phyloP scores from a whole-genome alignment of 2,888 invertebrate species.

The Tachystola acroxantha region DNA sequence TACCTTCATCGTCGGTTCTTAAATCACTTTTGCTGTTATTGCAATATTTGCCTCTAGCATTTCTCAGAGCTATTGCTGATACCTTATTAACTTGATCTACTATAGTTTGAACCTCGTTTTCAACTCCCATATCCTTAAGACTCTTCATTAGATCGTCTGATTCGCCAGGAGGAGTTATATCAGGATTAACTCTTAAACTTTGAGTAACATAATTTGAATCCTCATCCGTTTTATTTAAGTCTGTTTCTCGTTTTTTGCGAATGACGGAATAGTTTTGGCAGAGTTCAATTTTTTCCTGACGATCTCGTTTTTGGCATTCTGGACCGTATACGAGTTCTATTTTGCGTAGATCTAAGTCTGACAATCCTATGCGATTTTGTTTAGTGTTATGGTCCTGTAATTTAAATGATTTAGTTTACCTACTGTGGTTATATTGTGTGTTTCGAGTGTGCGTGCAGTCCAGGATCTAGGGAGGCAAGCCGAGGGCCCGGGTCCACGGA shows the following conservation, averaged over 20 bases:
- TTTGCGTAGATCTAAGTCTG: constrained; percentile 43
- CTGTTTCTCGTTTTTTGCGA: constrained; percentile 29
- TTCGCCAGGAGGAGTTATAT: constrained; percentile 39
- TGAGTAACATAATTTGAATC: constrained; percentile 7
- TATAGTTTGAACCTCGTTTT: constrained; percentile 34
- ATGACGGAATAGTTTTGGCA: constrained; percentile 53
- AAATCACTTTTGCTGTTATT: constrained; percentile 21
- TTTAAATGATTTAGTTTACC: neutral
- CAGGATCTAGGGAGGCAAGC: no score
- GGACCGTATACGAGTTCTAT: constrained; percentile 52
- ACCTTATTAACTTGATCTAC: constrained; percentile 39
- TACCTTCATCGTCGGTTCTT: constrained; percentile 6
- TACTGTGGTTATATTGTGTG: no score
- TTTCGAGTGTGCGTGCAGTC: no score
- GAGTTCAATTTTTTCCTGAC: constrained; percentile 50
- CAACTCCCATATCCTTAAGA: constrained; percentile 37
- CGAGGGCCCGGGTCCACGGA: no score
- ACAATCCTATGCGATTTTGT: constrained; percentile 39
- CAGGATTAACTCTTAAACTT: constrained; percentile 50
- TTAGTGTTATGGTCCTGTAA: constrained; percentile 36
- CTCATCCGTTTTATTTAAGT: constrained; percentile 16
- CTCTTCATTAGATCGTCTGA: neutral
- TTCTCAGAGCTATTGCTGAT: constrained; percentile 33
- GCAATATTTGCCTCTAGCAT: constrained; percentile 43
- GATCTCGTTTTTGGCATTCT: constrained; percentile 48